Evolutionary conservation across 2,888 invertebrate species (phyloP), one percentile per base, ranked within the genome.

Genomic region (Trissoscelio sp.): DNA sequence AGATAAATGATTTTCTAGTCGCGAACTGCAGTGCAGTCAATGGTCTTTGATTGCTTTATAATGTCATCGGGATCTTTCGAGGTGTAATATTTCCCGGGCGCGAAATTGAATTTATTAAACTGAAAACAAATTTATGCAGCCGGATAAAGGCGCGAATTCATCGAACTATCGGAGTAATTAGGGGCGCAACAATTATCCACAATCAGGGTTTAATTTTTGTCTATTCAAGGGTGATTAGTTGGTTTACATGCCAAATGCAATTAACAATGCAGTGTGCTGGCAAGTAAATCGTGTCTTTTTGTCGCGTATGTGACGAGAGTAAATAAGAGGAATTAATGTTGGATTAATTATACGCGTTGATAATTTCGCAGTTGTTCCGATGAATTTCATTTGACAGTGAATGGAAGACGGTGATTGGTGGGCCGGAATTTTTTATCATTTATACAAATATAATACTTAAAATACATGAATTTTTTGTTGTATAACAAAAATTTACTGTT

Each of bases 11-110:
- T 79, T 79, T 79, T 72, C 24, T 58, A 79, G 66, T 58, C 31
- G 48, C 34, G 53, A 72, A 31, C 66, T 72, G 72, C 57, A 53
- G 44, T 22, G 24, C 70, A 72, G 64, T 78, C 78, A 78, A 78
- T 78, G 78, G 78, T 78, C 78, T 78, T 72, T 78, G 78, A 78
- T 78, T 78, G 70, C 78, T 78, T 66, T 51, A 78, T 72, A 78
- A 78, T 78, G 57, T 66, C 53, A 77, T 66, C 79, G 66, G 16
- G 66, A 79, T 73, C 79, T 73, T 79, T 60, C 62, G 51, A 60
- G 55, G 60, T 67, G 73, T 73, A 73, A 73, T 60, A 73, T 67
- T 73, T 53, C 16, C 53, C 58, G 37, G 28, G 37, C 6, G 24
- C 22, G 39, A 60, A 73, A 73, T 78, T 70, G 64, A 78, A 78